Evolutionary conservation across 2,888 invertebrate genomes (phyloP), one percentile per base, ranked within the genome.

Genomic region (Agrypnus murinus): DNA sequence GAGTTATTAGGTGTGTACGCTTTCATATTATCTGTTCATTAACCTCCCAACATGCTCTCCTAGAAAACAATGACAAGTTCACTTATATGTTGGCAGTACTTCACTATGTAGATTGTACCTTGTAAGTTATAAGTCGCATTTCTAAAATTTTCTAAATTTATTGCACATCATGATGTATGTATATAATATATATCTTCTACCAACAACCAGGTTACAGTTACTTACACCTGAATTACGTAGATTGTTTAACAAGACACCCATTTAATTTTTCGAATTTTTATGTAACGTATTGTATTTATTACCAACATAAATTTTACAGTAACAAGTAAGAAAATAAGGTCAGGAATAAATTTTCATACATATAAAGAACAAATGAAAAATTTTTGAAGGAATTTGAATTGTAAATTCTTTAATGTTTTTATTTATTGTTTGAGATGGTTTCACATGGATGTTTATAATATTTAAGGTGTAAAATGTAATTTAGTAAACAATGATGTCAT

Each of bases 1-100:
- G 57, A 66, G 67, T 71, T 71, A 71, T 67, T 71, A 66, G 71
- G 71, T 67, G 71, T 71, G 71, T 71, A 67, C 67, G 60, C 67
- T 67, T 71, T 71, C 63, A 36, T 67, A 71, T 67, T 71, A 71
- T 66, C 71, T 71, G 71, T 71, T 65, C 71, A 50, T 71, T 71
- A 66, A 71, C 71, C 71, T 71, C 43, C 15, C n/a, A n/a, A 7
- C 48, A 14, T 57, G 36, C 19, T 34, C 45, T 45, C 31, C 8
- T 12, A 64, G 43, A 64, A 38, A 55, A 57, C 32, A 55, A 55
- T 40, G 17, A 50, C 34, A 50, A 38, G n/a, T 38, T 14, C 38
- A 34, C 36, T 38, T n/a, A 12, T 14, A 15, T 2, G 10, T n/a
- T n/a, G n/a, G n/a, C n/a, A n/a, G n/a, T 12, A 36, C 36, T 36